Evolutionary conservation across 2,888 invertebrate genomes (phyloP).

Genomic region (Callinectes sapidus): DNA sequence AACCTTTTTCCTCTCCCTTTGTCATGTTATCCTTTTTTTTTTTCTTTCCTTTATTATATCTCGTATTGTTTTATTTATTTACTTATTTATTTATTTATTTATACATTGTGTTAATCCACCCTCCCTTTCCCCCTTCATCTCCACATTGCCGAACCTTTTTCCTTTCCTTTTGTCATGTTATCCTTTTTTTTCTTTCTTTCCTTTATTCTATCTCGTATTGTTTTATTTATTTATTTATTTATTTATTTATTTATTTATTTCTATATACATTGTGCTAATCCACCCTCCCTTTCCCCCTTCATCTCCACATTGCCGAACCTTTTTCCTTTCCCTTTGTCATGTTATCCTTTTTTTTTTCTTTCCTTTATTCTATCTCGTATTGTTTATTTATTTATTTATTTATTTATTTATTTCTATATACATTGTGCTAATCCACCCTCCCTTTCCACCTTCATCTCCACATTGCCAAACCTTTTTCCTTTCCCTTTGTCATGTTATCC

Average conservation of each 20-base stretch:
- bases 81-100: too few species aligned
- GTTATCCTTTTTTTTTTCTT: not conserved
- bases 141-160: not conserved
- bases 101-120: too few species aligned
- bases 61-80: too few species aligned
- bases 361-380: slow-evolving; percentile 5
- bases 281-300: slow-evolving; percentile 6
- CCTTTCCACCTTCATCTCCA: not conserved
- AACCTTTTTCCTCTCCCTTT: slow-evolving; percentile 7
- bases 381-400: too few species aligned
- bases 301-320: not conserved
- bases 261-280: too few species aligned
- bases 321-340: not conserved
- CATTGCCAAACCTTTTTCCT: not conserved
- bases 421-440: not conserved
- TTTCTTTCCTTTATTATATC: not conserved
- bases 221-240: too few species aligned
- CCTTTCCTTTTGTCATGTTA: not conserved
- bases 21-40: not conserved
- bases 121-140: not conserved
- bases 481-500: not conserved
- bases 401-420: too few species aligned
- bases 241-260: too few species aligned
- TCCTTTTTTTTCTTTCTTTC: not conserved
- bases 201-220: slow-evolving; percentile 15